A percentile compares a stretch with the other conserved stretches of the same genome.
These are phyloP conservation scores for Buathra laborator DNA, from an alignment of 2,888 invertebrate species.

Conservation along the genomic window DNA sequence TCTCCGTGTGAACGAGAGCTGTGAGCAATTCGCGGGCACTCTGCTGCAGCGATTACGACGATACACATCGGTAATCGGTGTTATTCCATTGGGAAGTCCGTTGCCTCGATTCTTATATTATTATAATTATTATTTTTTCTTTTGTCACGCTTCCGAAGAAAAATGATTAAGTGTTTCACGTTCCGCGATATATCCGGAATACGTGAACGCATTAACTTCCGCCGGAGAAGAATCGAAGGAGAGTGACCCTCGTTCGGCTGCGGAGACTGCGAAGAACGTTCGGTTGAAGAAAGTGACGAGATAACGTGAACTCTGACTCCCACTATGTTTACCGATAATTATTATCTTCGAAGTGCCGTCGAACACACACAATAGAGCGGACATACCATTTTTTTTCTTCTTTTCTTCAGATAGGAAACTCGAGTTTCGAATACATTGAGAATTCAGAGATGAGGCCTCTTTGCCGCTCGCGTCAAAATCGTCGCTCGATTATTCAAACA, in stretches of 20 bases:
- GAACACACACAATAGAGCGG: conserved; percentile 23
- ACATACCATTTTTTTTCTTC: background rate
- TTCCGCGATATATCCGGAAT: conserved; percentile 5
- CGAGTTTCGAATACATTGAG: background rate
- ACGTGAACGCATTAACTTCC: conserved; percentile 29
- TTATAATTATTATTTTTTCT: background rate
- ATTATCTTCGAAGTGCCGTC: conserved; percentile 39
- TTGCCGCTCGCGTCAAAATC: too few species aligned
- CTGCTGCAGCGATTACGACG: background rate
- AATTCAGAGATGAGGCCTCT: background rate
- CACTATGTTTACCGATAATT: conserved; percentile 71
- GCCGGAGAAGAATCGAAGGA: background rate
- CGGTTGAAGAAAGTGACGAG: conserved; percentile 61
- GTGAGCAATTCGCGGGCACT: background rate
- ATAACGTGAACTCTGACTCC: conserved; percentile 74
- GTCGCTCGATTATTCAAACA: too few species aligned
- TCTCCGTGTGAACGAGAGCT: conserved; percentile 45
- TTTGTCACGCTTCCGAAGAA: background rate
- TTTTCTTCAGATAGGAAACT: background rate
- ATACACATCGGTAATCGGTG: background rate
- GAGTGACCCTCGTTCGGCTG: background rate
- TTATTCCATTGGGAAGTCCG: background rate
- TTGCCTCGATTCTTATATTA: background rate
- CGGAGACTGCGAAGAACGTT: conserved; percentile 13
- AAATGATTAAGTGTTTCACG: background rate